phyloP scores from a whole-genome alignment of 2,113 vertebrate genomes.

The Xenopus tropicalis region UCB_Xtro_10.0 CM004446.2:114930501-114931000 shows the following conservation, averaged over 20 bases:
- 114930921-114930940: constrained; percentile 76
- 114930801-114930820: constrained; percentile 70
- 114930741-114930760: constrained; percentile 91
- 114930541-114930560: constrained; percentile 93
- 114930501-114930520: constrained; percentile 97
- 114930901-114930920: constrained; percentile 72
- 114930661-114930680: constrained; percentile 68
- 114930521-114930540: constrained; percentile 97
- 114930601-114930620: constrained; percentile 84
- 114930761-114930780: constrained; percentile 92
- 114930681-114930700: constrained; percentile 68
- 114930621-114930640: constrained; percentile 78
- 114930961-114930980: constrained; percentile 62
- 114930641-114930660: constrained; percentile 72
- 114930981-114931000: constrained; percentile 51
- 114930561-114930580: constrained; percentile 85
- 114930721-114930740: constrained; percentile 90
- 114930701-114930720: constrained; percentile 91
- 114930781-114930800: constrained; percentile 72
- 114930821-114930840: constrained; percentile 75
- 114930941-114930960: constrained; percentile 68
- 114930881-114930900: constrained; percentile 60
- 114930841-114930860: constrained; percentile 71
- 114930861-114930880: constrained; percentile 66
- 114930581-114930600: constrained; percentile 86